Evolutionary conservation across 2,888 invertebrate species (phyloP).

Genomic region (Endotricha flammealis): DNA sequence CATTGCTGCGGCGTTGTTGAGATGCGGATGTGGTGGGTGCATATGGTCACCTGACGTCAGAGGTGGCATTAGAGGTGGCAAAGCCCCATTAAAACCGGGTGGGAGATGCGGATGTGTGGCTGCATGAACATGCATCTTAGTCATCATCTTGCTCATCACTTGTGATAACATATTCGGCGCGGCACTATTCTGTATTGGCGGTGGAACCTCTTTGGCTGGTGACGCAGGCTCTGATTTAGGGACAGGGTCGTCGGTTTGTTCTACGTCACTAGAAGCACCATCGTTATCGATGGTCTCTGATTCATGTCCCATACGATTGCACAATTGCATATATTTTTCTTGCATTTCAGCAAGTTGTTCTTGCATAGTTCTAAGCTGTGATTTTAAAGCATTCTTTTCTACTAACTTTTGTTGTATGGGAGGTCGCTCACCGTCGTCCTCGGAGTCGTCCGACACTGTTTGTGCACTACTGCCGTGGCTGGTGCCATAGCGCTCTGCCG

Average conservation of each 20-base stretch:
- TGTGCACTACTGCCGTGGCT: constrained; percentile 70
- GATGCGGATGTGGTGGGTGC: constrained; percentile 76
- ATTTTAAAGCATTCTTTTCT: constrained; percentile 91
- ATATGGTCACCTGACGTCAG: constrained; percentile 72
- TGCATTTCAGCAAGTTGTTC: constrained; percentile 94
- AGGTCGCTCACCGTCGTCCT: constrained; percentile 86
- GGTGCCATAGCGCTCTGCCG: constrained; percentile 78
- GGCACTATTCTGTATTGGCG: constrained; percentile 57
- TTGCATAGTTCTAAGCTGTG: constrained; percentile 91
- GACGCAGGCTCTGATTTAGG: constrained; percentile 79
- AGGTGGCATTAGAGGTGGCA: constrained; percentile 75
- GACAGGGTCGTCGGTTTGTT: constrained; percentile 71
- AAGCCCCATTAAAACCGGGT: constrained; percentile 78
- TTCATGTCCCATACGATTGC: constrained; percentile 89
- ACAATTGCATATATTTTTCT: constrained; percentile 92
- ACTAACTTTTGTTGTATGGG: constrained; percentile 90
- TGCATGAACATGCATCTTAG: constrained; percentile 78
- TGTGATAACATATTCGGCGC: constrained; percentile 79
- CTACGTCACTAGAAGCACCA: constrained; percentile 85
- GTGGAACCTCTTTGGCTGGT: constrained; percentile 72
- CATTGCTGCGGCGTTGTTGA: constrained; percentile 83
- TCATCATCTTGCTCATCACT: constrained; percentile 83
- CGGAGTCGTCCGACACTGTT: constrained; percentile 82
- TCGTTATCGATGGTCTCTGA: constrained; percentile 86
- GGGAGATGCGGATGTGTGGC: constrained; percentile 77